These are phyloP conservation scores for Hydroisotoma schaefferi DNA, from an alignment of 2,888 invertebrate genomes.

Conservation along the genomic window DNA sequence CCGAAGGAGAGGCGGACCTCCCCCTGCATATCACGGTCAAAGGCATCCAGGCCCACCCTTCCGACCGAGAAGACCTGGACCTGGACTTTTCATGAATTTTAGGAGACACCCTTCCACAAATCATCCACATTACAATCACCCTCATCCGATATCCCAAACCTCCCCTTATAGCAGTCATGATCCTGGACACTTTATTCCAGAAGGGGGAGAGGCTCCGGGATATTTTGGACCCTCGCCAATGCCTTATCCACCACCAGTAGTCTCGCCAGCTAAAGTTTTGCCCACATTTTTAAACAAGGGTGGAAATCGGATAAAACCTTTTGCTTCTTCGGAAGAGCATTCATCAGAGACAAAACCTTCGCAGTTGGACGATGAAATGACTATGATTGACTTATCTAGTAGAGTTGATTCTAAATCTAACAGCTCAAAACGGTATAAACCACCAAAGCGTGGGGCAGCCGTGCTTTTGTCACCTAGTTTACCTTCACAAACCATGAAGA, in stretches of 20 bases:
- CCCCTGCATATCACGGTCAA: conserved; percentile 4
- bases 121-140: conserved; percentile 8
- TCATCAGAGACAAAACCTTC: not conserved
- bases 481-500: conserved; percentile 26
- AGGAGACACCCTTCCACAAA: conserved; percentile 7
- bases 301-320: not conserved
- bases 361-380: not conserved
- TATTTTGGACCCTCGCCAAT: not conserved
- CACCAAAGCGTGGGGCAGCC: conserved; percentile 5
- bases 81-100: not conserved
- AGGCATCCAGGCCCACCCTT: conserved; percentile 7
- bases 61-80: not conserved
- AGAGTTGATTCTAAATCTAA: not conserved
- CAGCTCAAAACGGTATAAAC: not conserved
- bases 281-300: conserved; percentile 12
- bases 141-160: not conserved
- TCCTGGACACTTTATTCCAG: too few relatives aligned
- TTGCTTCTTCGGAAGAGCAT: conserved; percentile 3
- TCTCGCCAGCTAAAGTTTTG: conserved; percentile 12
- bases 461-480: conserved; percentile 13
- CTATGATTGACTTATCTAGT: too few relatives aligned
- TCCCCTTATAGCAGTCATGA: not conserved
- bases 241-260: conserved; percentile 7
- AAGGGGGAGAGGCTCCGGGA: too few relatives aligned
- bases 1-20: conserved; percentile 19